Conservation (phyloP, 2,113 vertebrate species). For the Rafetus swinhoei region DNA sequence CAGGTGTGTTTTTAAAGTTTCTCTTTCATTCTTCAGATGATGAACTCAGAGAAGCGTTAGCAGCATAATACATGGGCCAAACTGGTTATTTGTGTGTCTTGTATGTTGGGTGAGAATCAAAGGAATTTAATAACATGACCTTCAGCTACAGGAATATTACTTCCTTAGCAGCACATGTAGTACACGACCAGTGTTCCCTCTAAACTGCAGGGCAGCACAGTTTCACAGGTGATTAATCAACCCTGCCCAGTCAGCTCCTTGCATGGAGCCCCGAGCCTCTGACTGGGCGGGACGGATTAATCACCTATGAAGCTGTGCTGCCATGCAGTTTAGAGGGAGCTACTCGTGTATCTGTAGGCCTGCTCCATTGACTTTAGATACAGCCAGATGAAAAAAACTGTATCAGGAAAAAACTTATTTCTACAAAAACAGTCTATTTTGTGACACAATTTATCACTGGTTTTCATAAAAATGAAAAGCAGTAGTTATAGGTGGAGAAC, state of each 20-base stretch:
- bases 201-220: too few species aligned
- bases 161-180: background rate
- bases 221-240: too few species aligned
- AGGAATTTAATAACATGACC: background rate
- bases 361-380: background rate
- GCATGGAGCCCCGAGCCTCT: too few species aligned
- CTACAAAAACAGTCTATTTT: background rate
- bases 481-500: background rate
- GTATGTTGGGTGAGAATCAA: fast-evolving
- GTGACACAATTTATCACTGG: background rate
- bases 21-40: background rate
- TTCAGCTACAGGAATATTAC: background rate
- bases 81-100: background rate
- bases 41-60: background rate
- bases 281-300: too few species aligned
- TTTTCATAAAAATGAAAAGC: background rate
- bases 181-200: too few species aligned
- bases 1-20: conserved; percentile 80
- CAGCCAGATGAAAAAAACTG: background rate
- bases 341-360: background rate
- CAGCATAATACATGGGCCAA: background rate
- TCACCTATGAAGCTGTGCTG: too few species aligned
- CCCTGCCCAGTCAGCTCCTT: too few species aligned
- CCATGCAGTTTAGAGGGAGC: too few species aligned
- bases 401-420: background rate